Evolutionary conservation across 2,113 vertebrate genomes (phyloP).

Genomic region (Madoqua kirkii): DNA sequence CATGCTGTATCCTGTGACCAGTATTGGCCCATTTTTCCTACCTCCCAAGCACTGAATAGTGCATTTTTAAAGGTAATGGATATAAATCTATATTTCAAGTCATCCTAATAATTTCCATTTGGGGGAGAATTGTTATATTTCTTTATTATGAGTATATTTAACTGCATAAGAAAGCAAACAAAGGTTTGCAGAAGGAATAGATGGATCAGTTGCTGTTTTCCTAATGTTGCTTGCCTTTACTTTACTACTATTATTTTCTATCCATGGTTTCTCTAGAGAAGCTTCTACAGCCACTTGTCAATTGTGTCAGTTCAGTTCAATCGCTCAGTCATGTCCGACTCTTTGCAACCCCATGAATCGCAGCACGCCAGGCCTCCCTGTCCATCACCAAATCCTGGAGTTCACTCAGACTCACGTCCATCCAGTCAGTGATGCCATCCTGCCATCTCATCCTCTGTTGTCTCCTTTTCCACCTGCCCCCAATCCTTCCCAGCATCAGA

Average conservation of each 20-base stretch:
- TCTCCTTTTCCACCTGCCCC: too few relatives aligned
- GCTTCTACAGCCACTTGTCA: not conserved
- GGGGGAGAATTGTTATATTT: not conserved
- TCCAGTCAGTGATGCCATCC: too few relatives aligned
- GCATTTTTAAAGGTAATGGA: not conserved
- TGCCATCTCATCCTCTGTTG: too few relatives aligned
- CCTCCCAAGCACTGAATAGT: not conserved
- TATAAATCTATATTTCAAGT: not conserved
- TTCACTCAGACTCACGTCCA: too few relatives aligned
- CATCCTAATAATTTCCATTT: not conserved
- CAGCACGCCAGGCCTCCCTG: too few relatives aligned
- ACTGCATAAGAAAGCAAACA: not conserved
- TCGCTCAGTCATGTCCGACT: too few relatives aligned
- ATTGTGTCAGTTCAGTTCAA: not conserved
- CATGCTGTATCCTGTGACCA: not conserved
- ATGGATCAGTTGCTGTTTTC: not conserved
- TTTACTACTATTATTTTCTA: not conserved
- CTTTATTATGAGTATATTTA: not conserved
- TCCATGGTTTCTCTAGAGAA: not conserved
- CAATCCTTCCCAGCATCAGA: too few relatives aligned
- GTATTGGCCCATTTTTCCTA: not conserved
- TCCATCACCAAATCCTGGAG: too few relatives aligned
- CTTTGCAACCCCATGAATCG: too few relatives aligned
- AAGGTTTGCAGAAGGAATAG: not conserved
- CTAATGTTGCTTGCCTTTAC: not conserved